Evolutionary conservation across 2,797 vertebrate genomes (phyloP), one percentile per base, ranked within the genome.

Genomic region (Acanthurus leucopareius): DNA sequence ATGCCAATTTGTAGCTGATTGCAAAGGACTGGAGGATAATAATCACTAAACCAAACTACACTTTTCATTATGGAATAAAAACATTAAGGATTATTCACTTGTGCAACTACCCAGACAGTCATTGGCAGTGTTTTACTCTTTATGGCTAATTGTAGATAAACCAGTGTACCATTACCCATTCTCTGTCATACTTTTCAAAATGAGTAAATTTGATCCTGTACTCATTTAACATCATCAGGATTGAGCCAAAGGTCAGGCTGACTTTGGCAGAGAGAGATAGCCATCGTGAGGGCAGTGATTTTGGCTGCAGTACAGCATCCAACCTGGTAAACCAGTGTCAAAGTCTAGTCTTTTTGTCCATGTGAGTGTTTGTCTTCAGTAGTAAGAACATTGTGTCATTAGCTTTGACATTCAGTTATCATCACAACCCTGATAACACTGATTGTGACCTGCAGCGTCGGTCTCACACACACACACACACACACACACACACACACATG

Each of bases 391-490:
- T 22, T 20, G 44, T 70, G 63, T 73, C 40, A 80, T 75, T 57
- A 70, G 52, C 51, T 74, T 22, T 78, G 62, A 77, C 59, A 77
- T 76, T 52, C 59, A 49, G 28, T 69, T 73, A 77, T 75, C 54
- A 70, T 71, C 56, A 58, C 51, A 28, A 62, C 22, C 25, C 47
- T 59, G 88, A 90, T 88, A 88, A 84, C 71, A n/a, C 48, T 52
- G 69, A 63, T 69, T 64, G 38, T 69, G 75, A 82, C 72, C 67
- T 62, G 58, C 57, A 77, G 45, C 20, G 52, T 56, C 45, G 64
- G 53, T 77, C 80, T 56, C 32, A 25, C 56, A 58, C 35, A 79
- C 65, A 74, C 70, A 81, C 68, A 45, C 25, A 54, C 28, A 58
- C 45, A 56, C 28, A 28, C 28, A 28, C 28, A 28, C 28, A 28